Conservation (phyloP, 2,113 vertebrate species). For the Coryphaenoides rupestris region DNA sequence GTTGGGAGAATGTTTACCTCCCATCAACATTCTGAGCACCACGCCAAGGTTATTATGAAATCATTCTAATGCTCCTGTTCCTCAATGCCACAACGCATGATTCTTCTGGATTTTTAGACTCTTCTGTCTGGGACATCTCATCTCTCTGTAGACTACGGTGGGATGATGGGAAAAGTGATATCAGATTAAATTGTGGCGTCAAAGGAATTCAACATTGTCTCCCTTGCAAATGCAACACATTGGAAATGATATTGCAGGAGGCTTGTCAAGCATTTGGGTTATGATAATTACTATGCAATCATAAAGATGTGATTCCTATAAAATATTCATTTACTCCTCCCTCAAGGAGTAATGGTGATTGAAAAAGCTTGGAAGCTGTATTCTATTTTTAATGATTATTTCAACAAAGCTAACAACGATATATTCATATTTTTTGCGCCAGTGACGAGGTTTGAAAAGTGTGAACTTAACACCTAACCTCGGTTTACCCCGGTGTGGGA, state of each 20-base stretch:
- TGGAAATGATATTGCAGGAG: conserved; percentile 49
- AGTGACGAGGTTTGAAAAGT: conserved; percentile 19
- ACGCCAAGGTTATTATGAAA: conserved; percentile 18
- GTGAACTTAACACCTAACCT: background rate
- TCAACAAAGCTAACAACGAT: conserved; percentile 33
- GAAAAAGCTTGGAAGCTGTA: conserved; percentile 45
- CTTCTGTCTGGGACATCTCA: conserved; percentile 26
- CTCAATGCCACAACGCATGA: conserved; percentile 19
- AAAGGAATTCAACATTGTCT: conserved; percentile 54
- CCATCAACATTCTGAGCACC: background rate
- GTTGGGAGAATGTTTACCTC: background rate
- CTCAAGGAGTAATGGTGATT: conserved; percentile 57
- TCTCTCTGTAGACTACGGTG: conserved; percentile 35
- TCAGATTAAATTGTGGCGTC: conserved; percentile 51
- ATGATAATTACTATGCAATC: conserved; percentile 59
- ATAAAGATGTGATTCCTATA: conserved; percentile 57
- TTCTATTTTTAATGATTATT: conserved; percentile 50
- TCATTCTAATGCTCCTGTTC: conserved; percentile 18
- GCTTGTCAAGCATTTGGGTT: conserved; percentile 51
- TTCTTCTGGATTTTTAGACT: conserved; percentile 30
- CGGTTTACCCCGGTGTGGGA: background rate
- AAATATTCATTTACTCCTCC: conserved; percentile 64
- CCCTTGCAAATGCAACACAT: conserved; percentile 50
- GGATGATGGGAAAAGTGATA: conserved; percentile 51
- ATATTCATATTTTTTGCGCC: conserved; percentile 30